Evolutionary conservation across 2,113 vertebrate species (phyloP).

Genomic region (Atractosteus spatula): DNA sequence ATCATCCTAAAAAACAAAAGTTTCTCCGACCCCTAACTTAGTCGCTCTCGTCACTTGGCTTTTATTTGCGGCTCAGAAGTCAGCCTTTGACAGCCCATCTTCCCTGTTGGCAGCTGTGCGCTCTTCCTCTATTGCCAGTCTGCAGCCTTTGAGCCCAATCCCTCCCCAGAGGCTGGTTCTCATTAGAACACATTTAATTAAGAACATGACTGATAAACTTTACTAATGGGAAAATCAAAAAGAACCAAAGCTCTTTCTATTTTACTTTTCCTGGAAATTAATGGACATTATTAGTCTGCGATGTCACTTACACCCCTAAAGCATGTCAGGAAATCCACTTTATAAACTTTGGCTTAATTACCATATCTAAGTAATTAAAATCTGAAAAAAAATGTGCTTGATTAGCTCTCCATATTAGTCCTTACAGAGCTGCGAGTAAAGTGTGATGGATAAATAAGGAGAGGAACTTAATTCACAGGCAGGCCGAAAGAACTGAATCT

Average conservation of each 20-base stretch:
- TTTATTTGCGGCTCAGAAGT: background rate
- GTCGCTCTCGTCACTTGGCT: no score
- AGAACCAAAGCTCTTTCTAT: constrained; percentile 20
- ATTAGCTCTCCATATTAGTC: background rate
- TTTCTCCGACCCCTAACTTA: no score
- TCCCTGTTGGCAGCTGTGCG: background rate
- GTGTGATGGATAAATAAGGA: background rate
- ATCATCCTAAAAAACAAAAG: no score
- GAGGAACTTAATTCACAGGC: background rate
- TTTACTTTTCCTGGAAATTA: constrained; percentile 42
- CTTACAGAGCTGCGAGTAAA: no score
- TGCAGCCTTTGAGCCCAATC: background rate
- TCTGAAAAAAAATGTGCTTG: background rate
- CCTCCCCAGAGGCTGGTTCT: constrained; percentile 14
- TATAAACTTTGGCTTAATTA: constrained; percentile 34
- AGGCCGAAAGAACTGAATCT: no score
- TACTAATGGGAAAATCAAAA: constrained; percentile 40
- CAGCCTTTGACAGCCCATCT: constrained; percentile 12
- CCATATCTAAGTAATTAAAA: constrained; percentile 26
- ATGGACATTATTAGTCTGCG: constrained; percentile 32
- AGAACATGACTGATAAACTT: constrained; percentile 34
- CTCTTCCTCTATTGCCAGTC: background rate
- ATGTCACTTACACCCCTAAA: constrained; percentile 33
- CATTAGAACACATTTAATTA: constrained; percentile 44
- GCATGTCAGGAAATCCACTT: constrained; percentile 32